A percentile compares a stretch with the other conserved stretches of the same genome.
These are phyloP conservation scores for Oostethus manadensis DNA, from an alignment of 2,113 vertebrate species.

Conservation along the genomic window DNA sequence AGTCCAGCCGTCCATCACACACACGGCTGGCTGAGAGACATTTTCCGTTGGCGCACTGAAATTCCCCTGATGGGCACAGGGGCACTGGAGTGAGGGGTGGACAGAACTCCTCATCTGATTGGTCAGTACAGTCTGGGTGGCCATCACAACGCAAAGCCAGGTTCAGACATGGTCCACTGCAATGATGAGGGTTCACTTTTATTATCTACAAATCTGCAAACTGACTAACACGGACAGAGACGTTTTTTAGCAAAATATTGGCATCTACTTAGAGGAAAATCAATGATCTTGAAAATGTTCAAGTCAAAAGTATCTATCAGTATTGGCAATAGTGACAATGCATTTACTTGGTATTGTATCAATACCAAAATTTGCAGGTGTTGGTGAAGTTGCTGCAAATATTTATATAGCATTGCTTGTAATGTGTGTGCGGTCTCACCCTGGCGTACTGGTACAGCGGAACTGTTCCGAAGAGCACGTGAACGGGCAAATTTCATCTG, in stretches of 20 bases:
- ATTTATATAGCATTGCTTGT: not conserved
- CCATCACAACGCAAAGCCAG: constrained; percentile 77
- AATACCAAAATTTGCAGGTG: too few relatives aligned
- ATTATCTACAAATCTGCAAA: too few relatives aligned
- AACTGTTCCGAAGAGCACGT: constrained; percentile 69
- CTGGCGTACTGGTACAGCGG: constrained; percentile 60
- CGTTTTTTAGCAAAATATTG: not conserved
- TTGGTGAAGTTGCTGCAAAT: not conserved
- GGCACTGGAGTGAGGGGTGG: constrained; percentile 45
- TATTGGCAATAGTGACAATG: too few relatives aligned
- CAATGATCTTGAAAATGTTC: not conserved
- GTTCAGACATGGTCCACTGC: constrained; percentile 76
- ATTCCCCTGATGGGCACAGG: constrained; percentile 63
- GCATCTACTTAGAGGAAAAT: too few relatives aligned
- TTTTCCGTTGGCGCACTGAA: constrained; percentile 73
- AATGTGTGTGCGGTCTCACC: constrained; percentile 18
- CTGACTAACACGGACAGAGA: too few relatives aligned
- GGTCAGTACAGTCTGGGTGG: constrained; percentile 76
- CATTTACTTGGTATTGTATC: too few relatives aligned
- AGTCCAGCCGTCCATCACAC: constrained; percentile 74
- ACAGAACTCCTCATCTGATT: constrained; percentile 75
- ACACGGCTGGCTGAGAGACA: constrained; percentile 63
- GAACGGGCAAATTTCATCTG: constrained; percentile 78
- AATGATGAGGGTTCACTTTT: too few relatives aligned
- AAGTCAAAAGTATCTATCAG: too few relatives aligned